Evolutionary conservation across 1,140 invertebrate genomes (phyloP).

Genomic region (Drosophila sp.): DNA sequence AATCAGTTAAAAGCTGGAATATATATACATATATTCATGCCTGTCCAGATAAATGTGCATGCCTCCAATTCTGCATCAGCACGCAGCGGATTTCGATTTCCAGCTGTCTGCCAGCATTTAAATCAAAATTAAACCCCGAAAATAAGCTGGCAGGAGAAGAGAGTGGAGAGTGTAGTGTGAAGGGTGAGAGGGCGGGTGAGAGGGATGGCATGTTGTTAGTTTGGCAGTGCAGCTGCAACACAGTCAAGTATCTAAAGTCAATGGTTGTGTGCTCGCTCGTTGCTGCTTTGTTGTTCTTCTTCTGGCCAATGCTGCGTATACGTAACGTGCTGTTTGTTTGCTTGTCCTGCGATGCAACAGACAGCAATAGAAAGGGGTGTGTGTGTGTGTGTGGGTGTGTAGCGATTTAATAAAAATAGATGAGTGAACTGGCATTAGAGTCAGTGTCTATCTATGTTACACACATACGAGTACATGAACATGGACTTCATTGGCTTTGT

Average conservation of each 20-base stretch:
- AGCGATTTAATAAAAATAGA: slow-evolving; percentile 79
- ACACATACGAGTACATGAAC: slow-evolving; percentile 5
- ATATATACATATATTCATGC: slow-evolving; percentile 20
- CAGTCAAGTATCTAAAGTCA: slow-evolving; percentile 73
- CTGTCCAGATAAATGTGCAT: slow-evolving; percentile 62
- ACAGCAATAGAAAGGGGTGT: background rate
- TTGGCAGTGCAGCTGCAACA: slow-evolving; percentile 46
- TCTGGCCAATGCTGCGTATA: slow-evolving; percentile 63
- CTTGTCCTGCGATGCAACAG: slow-evolving; percentile 40
- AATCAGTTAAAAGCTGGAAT: too few species aligned
- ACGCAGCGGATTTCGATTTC: slow-evolving; percentile 65
- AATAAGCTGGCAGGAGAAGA: slow-evolving; percentile 60
- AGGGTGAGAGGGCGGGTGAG: too few species aligned
- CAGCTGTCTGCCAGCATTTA: slow-evolving; percentile 75
- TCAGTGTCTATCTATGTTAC: slow-evolving; percentile 13
- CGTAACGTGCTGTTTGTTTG: slow-evolving; percentile 59
- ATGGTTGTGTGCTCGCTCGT: slow-evolving; percentile 23
- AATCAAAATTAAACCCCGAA: slow-evolving; percentile 81
- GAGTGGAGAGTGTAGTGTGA: background rate
- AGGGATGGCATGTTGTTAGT: background rate
- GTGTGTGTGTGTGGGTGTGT: slow-evolving; percentile 19
- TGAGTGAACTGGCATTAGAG: slow-evolving; percentile 73
- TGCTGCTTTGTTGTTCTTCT: slow-evolving; percentile 32
- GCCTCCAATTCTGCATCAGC: slow-evolving; percentile 63
- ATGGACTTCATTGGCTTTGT: slow-evolving; percentile 73